Evolutionary conservation across 2,797 vertebrate genomes (phyloP), one percentile per base, ranked within the genome.

Genomic region (Sphaeramia orbicularis): DNA sequence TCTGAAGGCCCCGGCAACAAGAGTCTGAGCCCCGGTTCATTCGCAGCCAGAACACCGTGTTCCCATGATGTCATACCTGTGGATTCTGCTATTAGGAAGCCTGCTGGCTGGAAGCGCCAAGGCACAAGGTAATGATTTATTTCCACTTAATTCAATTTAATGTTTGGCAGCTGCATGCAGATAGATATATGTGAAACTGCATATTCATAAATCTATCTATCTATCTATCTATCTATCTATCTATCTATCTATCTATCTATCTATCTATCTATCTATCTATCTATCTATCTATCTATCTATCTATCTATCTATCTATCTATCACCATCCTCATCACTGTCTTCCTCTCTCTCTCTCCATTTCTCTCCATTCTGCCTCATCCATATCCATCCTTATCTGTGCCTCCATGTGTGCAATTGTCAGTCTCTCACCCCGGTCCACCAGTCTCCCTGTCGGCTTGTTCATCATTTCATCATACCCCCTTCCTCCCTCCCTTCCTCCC

Each of bases 1-100:
- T 65, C n/a, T 48, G 36, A 59, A 60, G 32, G 74, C n/a, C 59
- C 52, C 51, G 52, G 19, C 30, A 42, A 47, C 74, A 24, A n/a
- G n/a, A 76, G 45, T 58, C 18, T 18, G 59, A 71, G 16, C 65
- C 65, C 84, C 37, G 68, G 13, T 76, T 74, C 75, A 57, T 51
- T 52, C 65, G 50, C 55, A 80, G 66, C 70, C 84, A 85, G 90
- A 72, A 88, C 84, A 83, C 84, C 72, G 85, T 83, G 86, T 92
- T 90, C 84, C 85, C 74, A 90, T 92, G 88, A 94, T 90, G 92
- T 93, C 93, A 92, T 93, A 92, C 92, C 85, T 93, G 89, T 94
- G 92, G 93, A 91, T 94, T 84, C 89, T 94, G 83, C 75, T 93
- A 14, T 73, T 93, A 63, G 91, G 91, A 41, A 91, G 89, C 88